A percentile compares a stretch with the other conserved stretches of the same genome.
phyloP scores from a whole-genome alignment of 2,113 vertebrate genomes.

The Erinaceus europaeus region DNA sequence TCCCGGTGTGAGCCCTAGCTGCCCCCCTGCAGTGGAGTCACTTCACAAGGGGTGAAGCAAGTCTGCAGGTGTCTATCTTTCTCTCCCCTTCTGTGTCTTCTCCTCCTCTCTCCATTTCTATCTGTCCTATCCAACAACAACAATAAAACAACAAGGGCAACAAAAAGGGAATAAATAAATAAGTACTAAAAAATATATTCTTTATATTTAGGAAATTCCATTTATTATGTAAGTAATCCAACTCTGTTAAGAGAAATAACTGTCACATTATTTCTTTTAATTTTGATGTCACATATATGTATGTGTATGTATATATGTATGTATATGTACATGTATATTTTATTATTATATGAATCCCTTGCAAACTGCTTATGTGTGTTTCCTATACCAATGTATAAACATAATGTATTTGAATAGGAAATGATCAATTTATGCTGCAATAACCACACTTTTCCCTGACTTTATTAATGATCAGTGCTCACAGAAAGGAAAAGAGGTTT shows the following conservation, averaged over 20 bases:
- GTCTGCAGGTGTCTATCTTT: no score
- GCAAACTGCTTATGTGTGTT: neutral
- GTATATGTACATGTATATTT: no score
- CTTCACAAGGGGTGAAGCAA: no score
- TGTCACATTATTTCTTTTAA: neutral
- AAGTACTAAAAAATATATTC: no score
- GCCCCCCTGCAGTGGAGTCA: no score
- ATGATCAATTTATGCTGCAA: neutral
- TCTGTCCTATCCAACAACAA: no score
- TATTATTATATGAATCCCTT: neutral
- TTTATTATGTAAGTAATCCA: neutral
- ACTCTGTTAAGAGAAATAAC: neutral
- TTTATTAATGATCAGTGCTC: neutral
- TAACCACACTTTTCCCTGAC: neutral
- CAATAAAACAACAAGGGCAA: no score
- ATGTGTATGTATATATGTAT: no score
- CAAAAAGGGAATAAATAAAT: no score
- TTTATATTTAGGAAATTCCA: neutral
- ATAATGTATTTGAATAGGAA: neutral
- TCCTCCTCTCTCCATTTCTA: no score
- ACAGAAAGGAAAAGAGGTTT: neutral
- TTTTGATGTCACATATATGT: neutral
- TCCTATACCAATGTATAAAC: neutral
- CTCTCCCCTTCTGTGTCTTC: no score
- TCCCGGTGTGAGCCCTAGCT: no score